Evolutionary conservation across 2,888 invertebrate genomes (phyloP), one percentile per base, ranked within the genome.

Genomic region (Diplazon laetatorius): DNA sequence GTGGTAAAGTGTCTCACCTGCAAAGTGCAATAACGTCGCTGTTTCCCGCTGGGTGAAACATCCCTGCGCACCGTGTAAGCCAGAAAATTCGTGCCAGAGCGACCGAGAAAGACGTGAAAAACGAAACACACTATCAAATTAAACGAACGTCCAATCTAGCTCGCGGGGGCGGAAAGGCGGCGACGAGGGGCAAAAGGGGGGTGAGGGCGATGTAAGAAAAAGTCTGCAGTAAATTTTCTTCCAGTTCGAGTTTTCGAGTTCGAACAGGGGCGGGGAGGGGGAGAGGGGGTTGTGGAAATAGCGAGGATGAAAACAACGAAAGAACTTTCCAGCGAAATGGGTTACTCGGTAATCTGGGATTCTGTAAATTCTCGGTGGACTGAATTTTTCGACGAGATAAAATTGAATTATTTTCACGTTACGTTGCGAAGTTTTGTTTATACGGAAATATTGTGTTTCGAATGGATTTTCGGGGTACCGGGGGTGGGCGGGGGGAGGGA

Each of bases 1-100:
- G 63, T 50, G 57, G 73, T 65, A 73, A 73, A 78, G 63, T 78
- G 77, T 65, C 77, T 78, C 77, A 78, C 69, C 77, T 77, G 73
- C 59, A 69, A 78, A 78, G 69, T 78, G 69, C 73, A 78, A 78
- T 78, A 78, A 78, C 77, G 73, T 73, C 77, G 69, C 63, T 63
- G 73, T 78, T 78, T 73, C 73, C 72, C 63, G 69, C 50, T 52
- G 63, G 42, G 73, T 63, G 25, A 65, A 62, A 68, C 63, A 25
- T 57, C 52, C 62, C 35, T 66, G 55, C 30, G 50, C 69, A 48
- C 20, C 69, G 52, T 35, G 35, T 55, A 35, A 44, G 30, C 30
- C 44, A 20, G 18, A n/a, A 20, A 35, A 12, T 44, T 68, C 10
- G 63, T 30, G 48, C 1, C 14, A 55, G 30, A n/a, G 12, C 5